Evolutionary conservation across 1,140 invertebrate genomes (phyloP).

Genomic region (Euura lappo): DNA sequence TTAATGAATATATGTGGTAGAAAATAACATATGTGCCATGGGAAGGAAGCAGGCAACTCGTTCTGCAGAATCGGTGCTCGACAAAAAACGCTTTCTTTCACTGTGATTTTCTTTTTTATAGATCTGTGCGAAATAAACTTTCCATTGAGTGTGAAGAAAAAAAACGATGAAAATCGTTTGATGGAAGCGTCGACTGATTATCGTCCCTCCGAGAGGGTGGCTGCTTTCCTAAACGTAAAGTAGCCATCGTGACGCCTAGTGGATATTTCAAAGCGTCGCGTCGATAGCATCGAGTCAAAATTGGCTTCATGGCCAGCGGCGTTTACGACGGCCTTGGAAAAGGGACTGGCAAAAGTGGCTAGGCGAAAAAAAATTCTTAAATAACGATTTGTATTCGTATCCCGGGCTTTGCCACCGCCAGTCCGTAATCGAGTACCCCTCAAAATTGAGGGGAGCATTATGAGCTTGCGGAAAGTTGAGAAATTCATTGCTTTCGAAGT

Average conservation of each 20-base stretch:
- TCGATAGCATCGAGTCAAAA: background rate
- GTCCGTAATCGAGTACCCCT: background rate
- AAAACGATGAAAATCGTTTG: no score
- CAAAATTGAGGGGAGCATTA: background rate
- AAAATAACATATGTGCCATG: no score
- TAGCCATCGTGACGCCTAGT: background rate
- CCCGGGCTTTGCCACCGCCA: background rate
- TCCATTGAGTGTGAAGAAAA: no score
- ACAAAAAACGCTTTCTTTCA: no score
- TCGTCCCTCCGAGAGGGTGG: constrained; percentile 4
- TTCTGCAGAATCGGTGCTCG: no score
- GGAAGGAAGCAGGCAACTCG: no score
- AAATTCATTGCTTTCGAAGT: background rate
- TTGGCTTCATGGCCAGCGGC: background rate
- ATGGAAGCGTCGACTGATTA: no score
- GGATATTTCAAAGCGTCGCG: background rate
- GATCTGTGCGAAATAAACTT: no score
- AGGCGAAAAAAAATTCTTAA: background rate
- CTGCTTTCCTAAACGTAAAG: constrained; percentile 20
- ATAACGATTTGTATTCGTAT: constrained; percentile 7
- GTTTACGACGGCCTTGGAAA: background rate
- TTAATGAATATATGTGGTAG: no score
- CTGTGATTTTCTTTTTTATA: no score
- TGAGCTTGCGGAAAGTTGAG: background rate
- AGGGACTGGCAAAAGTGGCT: background rate